A percentile compares a stretch with the other conserved stretches of the same genome.
Evolutionary conservation across 2,113 vertebrate genomes (phyloP).

Genomic region (Perognathus longimembris): DNA sequence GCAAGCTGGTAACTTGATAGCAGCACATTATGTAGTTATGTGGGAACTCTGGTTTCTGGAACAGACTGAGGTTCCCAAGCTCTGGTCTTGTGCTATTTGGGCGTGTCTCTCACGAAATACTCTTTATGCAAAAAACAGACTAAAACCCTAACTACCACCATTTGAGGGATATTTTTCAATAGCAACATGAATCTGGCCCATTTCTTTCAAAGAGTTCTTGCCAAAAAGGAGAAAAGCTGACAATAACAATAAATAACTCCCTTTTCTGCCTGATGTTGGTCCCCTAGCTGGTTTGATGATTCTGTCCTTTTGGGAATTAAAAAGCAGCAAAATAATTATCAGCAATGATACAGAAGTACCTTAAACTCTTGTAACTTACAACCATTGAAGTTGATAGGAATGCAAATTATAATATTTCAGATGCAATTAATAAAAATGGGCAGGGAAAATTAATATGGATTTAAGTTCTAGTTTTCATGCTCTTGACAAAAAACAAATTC

Average conservation of each 20-base stretch:
- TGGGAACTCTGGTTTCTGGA: slow-evolving; percentile 87
- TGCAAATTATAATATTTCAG: neutral
- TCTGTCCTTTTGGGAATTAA: slow-evolving; percentile 30
- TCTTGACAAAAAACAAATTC: slow-evolving; percentile 29
- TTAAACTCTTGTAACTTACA: slow-evolving; percentile 4
- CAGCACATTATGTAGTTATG: slow-evolving; percentile 80
- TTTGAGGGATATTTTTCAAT: slow-evolving; percentile 71
- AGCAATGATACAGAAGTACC: neutral
- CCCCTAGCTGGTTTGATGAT: slow-evolving; percentile 29
- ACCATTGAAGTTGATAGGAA: neutral
- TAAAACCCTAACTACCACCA: slow-evolving; percentile 48
- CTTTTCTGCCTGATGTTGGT: neutral
- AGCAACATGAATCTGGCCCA: slow-evolving; percentile 44
- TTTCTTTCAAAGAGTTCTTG: slow-evolving; percentile 52
- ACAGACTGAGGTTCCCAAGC: slow-evolving; percentile 84
- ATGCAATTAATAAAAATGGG: slow-evolving; percentile 47
- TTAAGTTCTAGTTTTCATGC: neutral
- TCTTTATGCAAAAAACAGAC: slow-evolving; percentile 68
- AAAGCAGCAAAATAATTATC: slow-evolving; percentile 9
- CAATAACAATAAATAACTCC: slow-evolving; percentile 42
- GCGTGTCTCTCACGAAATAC: slow-evolving; percentile 76
- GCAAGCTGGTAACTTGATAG: slow-evolving; percentile 83
- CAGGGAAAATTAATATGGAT: neutral
- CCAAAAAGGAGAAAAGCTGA: slow-evolving; percentile 46
- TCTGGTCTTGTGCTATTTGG: slow-evolving; percentile 73